Conservation (phyloP, 2,797 vertebrate genomes). For the Enteromius thamalakanensis region DNA sequence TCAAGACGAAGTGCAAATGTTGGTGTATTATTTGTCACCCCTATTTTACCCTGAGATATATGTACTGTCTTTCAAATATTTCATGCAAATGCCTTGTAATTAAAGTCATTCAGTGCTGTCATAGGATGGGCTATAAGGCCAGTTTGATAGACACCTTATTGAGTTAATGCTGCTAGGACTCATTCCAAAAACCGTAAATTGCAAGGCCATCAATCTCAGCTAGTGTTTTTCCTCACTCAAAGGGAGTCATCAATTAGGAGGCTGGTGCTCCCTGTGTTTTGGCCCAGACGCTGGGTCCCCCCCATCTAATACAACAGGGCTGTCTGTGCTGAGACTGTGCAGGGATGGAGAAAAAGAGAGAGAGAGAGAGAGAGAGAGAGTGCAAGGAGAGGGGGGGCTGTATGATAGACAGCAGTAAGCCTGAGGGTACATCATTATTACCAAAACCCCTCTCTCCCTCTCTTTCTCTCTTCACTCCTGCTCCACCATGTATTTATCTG, state of each 20-base stretch:
- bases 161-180: slow-evolving; percentile 77
- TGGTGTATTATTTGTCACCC: slow-evolving; percentile 13
- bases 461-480: slow-evolving; percentile 32
- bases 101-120: slow-evolving; percentile 50
- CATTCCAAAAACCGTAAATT: slow-evolving; percentile 64
- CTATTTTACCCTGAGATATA: slow-evolving; percentile 28
- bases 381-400: slow-evolving; percentile 16
- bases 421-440: slow-evolving; percentile 52
- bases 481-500: slow-evolving; percentile 8
- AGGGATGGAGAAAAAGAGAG: slow-evolving; percentile 43
- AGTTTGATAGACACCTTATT: slow-evolving; percentile 81
- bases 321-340: slow-evolving; percentile 63
- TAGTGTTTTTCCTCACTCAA: slow-evolving; percentile 64
- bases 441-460: slow-evolving; percentile 27
- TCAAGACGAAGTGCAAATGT: not conserved
- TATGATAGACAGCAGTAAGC: slow-evolving; percentile 41
- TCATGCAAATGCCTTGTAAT: slow-evolving; percentile 49
- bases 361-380: slow-evolving; percentile 33
- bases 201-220: slow-evolving; percentile 64
- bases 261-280: slow-evolving; percentile 62
- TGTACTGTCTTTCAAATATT: slow-evolving; percentile 33
- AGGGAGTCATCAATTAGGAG: slow-evolving; percentile 65
- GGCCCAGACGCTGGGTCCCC: slow-evolving; percentile 53
- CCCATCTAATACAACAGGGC: slow-evolving; percentile 54
- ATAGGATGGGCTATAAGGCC: slow-evolving; percentile 68